Conservation (phyloP, 1,140 invertebrate genomes). For the Cotesia glomerata region DNA sequence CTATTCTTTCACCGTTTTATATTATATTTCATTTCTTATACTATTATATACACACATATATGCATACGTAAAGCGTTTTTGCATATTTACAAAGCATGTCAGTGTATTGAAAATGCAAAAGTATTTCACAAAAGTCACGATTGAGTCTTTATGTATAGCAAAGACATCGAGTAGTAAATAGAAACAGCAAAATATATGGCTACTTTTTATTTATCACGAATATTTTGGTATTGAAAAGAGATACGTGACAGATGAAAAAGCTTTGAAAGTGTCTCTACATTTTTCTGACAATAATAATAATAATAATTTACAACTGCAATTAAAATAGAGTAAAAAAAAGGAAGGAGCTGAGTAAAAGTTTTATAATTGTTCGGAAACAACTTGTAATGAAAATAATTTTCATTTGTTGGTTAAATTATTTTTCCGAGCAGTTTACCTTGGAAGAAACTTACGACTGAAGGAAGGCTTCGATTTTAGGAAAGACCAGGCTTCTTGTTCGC, state of each 20-base stretch:
- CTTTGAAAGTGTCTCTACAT: background rate
- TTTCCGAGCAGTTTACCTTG: background rate
- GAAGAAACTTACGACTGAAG: conserved; percentile 55
- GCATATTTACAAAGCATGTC: conserved; percentile 4
- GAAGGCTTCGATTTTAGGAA: conserved; percentile 60
- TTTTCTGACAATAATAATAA: background rate
- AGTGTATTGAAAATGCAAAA: conserved; percentile 2
- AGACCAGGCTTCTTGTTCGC: conserved; percentile 51
- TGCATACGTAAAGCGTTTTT: no score
- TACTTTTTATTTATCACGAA: background rate
- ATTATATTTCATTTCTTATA: background rate
- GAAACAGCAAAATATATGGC: background rate
- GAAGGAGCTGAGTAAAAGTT: no score
- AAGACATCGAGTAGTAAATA: conserved; percentile 7
- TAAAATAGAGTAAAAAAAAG: no score
- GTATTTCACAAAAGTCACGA: conserved; percentile 3
- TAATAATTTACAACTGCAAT: no score
- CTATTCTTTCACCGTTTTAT: background rate
- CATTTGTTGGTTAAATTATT: background rate
- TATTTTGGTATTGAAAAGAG: background rate
- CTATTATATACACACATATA: background rate
- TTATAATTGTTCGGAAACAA: background rate
- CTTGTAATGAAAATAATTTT: conserved; percentile 2
- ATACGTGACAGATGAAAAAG: conserved; percentile 14
- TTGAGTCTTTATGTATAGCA: background rate